These are phyloP conservation scores for Bombylius discolor DNA, from an alignment of 2,888 invertebrate species.

Conservation along the genomic window DNA sequence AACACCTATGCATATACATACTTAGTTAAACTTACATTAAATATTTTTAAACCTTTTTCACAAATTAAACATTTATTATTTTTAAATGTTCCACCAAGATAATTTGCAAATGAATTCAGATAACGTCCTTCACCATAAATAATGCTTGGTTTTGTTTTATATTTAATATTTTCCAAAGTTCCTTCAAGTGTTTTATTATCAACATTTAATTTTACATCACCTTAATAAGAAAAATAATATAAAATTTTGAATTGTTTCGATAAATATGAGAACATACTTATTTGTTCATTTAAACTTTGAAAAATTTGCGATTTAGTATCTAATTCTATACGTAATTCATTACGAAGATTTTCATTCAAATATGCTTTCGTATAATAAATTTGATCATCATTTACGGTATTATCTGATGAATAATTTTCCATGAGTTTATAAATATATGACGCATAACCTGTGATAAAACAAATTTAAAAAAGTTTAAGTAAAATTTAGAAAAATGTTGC, in stretches of 20 bases:
- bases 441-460: constrained; percentile 49
- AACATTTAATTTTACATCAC: constrained; percentile 63
- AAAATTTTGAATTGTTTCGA: constrained; percentile 12
- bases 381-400: constrained; percentile 81
- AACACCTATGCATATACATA: too few species aligned
- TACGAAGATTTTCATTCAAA: constrained; percentile 57
- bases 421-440: constrained; percentile 63
- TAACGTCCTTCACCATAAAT: constrained; percentile 90
- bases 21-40: not conserved
- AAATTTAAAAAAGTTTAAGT: too few species aligned
- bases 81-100: constrained; percentile 74
- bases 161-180: constrained; percentile 60
- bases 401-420: constrained; percentile 44
- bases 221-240: constrained; percentile 36
- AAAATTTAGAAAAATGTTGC: too few species aligned
- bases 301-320: constrained; percentile 84
- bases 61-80: constrained; percentile 62
- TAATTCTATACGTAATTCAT: constrained; percentile 61
- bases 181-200: constrained; percentile 54
- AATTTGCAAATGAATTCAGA: constrained; percentile 81
- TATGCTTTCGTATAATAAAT: constrained; percentile 81
- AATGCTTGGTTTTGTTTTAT: constrained; percentile 67
- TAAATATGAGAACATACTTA: constrained; percentile 43
- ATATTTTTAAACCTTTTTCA: constrained; percentile 38
- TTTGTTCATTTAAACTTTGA: constrained; percentile 85